phyloP scores from a whole-genome alignment of 2,888 invertebrate species.

The Enoplolaimus lenunculus region DNA sequence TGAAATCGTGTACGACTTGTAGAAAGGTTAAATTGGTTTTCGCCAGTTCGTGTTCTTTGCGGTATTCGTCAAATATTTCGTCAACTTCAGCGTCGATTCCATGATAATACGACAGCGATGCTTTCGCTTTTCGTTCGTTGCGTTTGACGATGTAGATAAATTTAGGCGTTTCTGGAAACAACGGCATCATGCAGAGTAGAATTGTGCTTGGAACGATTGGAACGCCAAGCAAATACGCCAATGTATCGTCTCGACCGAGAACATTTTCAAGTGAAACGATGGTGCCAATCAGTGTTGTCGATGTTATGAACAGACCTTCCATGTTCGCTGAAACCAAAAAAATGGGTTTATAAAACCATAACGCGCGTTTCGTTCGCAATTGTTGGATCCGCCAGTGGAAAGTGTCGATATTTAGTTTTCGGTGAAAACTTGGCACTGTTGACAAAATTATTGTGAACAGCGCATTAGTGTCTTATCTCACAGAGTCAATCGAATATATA shows the following conservation, averaged over 20 bases:
- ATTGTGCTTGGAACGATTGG: constrained; percentile 8
- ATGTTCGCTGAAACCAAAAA: too few relatives aligned
- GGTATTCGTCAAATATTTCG: constrained; percentile 12
- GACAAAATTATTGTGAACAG: too few relatives aligned
- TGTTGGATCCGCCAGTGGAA: too few relatives aligned
- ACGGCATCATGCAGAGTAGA: constrained; percentile 11
- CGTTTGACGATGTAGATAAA: constrained; percentile 3
- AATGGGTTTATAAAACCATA: too few relatives aligned
- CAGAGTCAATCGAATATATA: too few relatives aligned
- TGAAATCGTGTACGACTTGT: background rate
- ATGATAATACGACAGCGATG: constrained; percentile 3
- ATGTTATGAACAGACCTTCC: constrained; percentile 20
- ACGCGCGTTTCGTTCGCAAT: too few relatives aligned
- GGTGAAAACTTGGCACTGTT: too few relatives aligned
- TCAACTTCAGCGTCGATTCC: constrained; percentile 5
- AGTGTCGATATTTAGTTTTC: too few relatives aligned
- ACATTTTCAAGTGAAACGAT: background rate
- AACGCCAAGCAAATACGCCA: constrained; percentile 12
- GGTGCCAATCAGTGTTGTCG: constrained; percentile 11
- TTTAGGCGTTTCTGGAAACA: constrained; percentile 23
- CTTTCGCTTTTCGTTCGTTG: background rate
- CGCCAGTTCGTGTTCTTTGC: background rate
- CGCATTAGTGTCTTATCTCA: too few relatives aligned
- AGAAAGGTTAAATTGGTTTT: background rate
- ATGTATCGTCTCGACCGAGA: constrained; percentile 7